Evolutionary conservation across 2,888 invertebrate genomes (phyloP).

Genomic region (Pemphredon lugubris): DNA sequence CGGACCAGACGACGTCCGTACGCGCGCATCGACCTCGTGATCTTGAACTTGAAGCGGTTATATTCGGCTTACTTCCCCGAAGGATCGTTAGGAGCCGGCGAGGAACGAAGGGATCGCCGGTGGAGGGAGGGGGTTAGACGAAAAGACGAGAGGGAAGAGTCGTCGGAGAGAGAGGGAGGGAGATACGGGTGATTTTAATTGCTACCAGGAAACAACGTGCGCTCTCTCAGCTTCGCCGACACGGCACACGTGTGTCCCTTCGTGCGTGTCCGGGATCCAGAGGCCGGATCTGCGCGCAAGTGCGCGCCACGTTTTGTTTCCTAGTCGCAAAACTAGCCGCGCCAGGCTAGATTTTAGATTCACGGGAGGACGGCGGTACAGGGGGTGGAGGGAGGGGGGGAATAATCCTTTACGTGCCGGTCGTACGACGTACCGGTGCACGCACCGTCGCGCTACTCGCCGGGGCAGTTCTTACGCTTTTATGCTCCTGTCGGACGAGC

Average conservation of each 20-base stretch:
- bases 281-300: constrained; percentile 40
- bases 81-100: constrained; percentile 23
- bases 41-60: constrained; percentile 44
- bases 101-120: constrained; percentile 13
- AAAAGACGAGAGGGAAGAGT: neutral
- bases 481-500: constrained; percentile 62
- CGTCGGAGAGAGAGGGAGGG: constrained; percentile 4
- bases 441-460: constrained; percentile 33
- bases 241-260: constrained; percentile 41
- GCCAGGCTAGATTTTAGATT: constrained; percentile 60
- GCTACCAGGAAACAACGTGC: constrained; percentile 51
- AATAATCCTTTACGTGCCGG: constrained; percentile 59
- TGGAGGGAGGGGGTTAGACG: neutral
- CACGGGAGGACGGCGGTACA: constrained; percentile 46
- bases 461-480: too few relatives aligned
- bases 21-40: constrained; percentile 50
- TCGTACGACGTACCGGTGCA: too few relatives aligned
- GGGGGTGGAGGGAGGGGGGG: too few relatives aligned
- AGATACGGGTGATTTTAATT: constrained; percentile 55
- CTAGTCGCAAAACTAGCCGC: constrained; percentile 39
- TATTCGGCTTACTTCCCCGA: constrained; percentile 44
- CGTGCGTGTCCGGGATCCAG: constrained; percentile 55
- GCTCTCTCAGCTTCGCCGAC: constrained; percentile 16
- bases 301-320: constrained; percentile 13
- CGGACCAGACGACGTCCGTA: neutral